Conservation (phyloP, 1,140 invertebrate genomes). For the Pseudomyrmex concolor region DNA sequence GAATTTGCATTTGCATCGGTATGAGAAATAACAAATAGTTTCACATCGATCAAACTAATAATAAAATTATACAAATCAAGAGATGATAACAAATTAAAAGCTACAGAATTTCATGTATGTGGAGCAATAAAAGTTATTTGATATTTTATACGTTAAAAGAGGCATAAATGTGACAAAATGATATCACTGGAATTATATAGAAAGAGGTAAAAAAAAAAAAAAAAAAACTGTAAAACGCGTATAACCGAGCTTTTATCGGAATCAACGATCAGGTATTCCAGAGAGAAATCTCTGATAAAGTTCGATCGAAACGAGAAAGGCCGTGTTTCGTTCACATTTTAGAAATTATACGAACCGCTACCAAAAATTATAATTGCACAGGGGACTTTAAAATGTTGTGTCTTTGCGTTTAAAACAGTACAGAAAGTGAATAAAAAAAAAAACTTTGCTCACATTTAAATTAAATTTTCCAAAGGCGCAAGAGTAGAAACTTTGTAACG, state of each 20-base stretch:
- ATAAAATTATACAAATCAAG: too few species aligned
- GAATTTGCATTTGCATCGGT: too few species aligned
- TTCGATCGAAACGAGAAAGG: neutral
- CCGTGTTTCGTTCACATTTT: neutral
- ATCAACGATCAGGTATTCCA: neutral
- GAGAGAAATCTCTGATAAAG: neutral
- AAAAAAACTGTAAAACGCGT: neutral
- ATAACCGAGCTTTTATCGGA: slow-evolving; percentile 18
- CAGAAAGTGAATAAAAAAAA: neutral
- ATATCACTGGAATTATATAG: neutral
- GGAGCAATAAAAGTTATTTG: neutral
- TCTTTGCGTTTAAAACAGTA: neutral
- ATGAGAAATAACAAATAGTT: too few species aligned
- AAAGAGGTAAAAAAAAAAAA: neutral
- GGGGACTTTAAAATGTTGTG: slow-evolving; percentile 9
- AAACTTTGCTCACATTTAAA: neutral
- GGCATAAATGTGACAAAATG: neutral
- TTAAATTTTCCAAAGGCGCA: neutral
- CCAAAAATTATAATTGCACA: neutral
- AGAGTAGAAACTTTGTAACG: neutral
- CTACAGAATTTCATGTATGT: too few species aligned
- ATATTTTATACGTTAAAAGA: neutral
- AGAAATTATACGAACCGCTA: neutral
- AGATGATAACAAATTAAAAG: too few species aligned
- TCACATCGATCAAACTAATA: too few species aligned